Conservation (phyloP, 1,140 invertebrate species). For the Magallana angulata region DNA sequence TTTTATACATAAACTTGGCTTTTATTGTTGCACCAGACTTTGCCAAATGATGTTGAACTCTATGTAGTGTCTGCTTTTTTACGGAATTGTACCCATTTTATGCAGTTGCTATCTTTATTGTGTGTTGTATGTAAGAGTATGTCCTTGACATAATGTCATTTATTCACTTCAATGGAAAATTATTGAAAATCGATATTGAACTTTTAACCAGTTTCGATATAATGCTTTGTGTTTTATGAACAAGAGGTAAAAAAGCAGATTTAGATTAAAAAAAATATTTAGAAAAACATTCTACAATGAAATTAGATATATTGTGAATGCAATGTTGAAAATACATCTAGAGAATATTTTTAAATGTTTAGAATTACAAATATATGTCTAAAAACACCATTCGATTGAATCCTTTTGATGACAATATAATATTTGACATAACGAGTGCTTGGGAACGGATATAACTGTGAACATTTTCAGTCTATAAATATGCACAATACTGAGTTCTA, state of each 20-base stretch:
- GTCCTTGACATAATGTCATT: not conserved
- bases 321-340: no score
- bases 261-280: no score
- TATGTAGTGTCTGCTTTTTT: constrained; percentile 26
- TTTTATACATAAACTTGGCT: constrained; percentile 31
- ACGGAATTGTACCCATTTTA: constrained; percentile 24
- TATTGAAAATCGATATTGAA: not conserved
- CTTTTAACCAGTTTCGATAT: no score
- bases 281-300: no score
- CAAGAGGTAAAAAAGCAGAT: no score
- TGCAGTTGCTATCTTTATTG: constrained; percentile 20
- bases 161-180: not conserved
- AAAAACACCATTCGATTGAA: not conserved
- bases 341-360: not conserved
- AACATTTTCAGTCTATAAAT: constrained; percentile 29
- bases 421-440: not conserved
- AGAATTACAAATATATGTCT: not conserved
- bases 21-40: constrained; percentile 28
- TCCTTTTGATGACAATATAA: not conserved
- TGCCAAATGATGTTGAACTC: constrained; percentile 28
- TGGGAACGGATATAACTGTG: constrained; percentile 1
- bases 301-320: no score
- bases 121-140: constrained; percentile 1
- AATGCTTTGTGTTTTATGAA: no score
- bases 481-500: constrained; percentile 26